Evolutionary conservation across 2,888 invertebrate species (phyloP), one percentile per base, ranked within the genome.

Genomic region (Smittia aterrima): DNA sequence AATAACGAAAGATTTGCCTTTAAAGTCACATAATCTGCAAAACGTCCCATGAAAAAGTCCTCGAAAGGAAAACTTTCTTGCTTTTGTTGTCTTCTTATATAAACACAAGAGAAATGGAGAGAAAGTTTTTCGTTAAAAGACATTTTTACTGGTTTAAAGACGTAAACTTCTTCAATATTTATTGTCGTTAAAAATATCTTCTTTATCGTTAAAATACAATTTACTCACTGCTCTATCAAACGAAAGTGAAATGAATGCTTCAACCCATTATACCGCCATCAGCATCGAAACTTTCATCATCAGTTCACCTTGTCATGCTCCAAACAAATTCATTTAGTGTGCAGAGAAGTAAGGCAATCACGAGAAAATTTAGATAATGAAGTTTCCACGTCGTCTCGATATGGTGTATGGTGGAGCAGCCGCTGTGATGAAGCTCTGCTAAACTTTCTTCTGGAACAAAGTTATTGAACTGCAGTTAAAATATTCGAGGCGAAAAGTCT

Each of bases 381-480:
- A 47, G 27, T 18, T 58, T 71, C 32, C 53, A 16, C 54, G 16
- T n/a, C 32, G 71, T 53, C 58, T 27, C 54, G 25, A 54, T 32
- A 24, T 54, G 71, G 27, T 54, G 66, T n/a, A 20, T 24, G 16
- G 32, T n/a, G 11, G 66, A 67, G 32, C 75, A 81, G 70, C 79
- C 78, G 47, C 84, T 85, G 77, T 86, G 86, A 81, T 87, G 87
- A 77, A 87, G 79, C 80, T 87, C 87, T 67, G 87, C 87, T 82
- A 87, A 85, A 81, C 87, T 87, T 83, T 87, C 87, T 83, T 86
- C 87, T 87, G 81, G 78, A 83, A 83, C 80, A 81, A 79, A 79
- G 78, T 76, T 41, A 41, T 47, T 11, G 40, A 67, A 41, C 40
- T 67, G 67, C 67, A 67, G 67, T 67, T 67, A 67, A 41, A 20